Evolutionary conservation across 2,888 invertebrate species (phyloP).

Genomic region (Pyrrhosoma nymphula): DNA sequence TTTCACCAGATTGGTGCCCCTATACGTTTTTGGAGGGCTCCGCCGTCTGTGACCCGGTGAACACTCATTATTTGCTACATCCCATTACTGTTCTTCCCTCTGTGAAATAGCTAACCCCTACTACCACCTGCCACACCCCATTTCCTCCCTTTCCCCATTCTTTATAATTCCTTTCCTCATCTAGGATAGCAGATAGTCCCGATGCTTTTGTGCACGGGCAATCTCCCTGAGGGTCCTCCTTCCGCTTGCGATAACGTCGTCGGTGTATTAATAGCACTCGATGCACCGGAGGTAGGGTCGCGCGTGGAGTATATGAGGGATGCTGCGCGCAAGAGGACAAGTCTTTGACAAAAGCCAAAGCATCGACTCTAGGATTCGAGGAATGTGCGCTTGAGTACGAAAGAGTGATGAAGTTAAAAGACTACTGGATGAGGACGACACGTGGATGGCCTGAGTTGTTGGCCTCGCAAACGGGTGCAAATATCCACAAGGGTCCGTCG

Average conservation of each 20-base stretch:
- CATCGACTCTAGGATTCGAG: no score
- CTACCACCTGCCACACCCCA: no score
- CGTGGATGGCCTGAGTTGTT: no score
- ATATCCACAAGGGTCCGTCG: no score
- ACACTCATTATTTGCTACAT: conserved; percentile 30
- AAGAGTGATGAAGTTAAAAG: no score
- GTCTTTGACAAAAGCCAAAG: background rate
- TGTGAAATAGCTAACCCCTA: no score
- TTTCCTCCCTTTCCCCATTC: no score
- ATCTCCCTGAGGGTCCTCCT: background rate
- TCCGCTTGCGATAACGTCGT: conserved; percentile 12
- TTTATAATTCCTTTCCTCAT: background rate
- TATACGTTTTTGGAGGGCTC: conserved; percentile 22
- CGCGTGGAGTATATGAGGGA: background rate
- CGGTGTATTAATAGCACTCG: conserved; percentile 37
- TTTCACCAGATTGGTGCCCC: conserved; percentile 22
- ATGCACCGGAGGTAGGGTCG: background rate
- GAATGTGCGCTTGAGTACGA: no score
- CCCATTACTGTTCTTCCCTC: background rate
- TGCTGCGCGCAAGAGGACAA: background rate
- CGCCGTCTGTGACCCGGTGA: background rate
- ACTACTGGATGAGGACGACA: no score
- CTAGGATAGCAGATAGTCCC: background rate
- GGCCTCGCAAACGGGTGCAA: no score
- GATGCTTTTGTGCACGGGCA: background rate